These are phyloP conservation scores for Ceratothoa steindachneri DNA, from an alignment of 2,888 invertebrate species.

Conservation along the genomic window DNA sequence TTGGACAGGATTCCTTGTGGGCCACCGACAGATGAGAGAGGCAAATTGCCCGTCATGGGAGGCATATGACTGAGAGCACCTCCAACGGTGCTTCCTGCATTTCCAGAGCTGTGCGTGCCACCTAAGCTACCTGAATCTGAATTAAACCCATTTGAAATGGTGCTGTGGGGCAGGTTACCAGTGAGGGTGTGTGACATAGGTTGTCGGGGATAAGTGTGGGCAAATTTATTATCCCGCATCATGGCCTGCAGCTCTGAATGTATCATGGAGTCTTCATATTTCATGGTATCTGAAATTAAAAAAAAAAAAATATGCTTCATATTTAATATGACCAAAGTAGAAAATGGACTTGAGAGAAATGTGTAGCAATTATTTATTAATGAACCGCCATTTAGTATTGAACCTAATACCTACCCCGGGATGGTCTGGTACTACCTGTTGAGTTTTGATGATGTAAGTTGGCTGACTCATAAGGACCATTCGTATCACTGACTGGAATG, in stretches of 20 bases:
- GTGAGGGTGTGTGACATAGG: neutral
- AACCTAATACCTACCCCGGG: neutral
- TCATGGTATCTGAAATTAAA: neutral
- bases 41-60: neutral
- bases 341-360: no score
- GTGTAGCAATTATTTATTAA: no score
- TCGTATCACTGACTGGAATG: neutral
- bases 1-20: neutral
- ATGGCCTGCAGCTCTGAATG: slow-evolving; percentile 22
- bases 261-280: slow-evolving; percentile 18
- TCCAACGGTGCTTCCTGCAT: neutral
- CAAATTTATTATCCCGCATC: slow-evolving; percentile 9
- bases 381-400: no score
- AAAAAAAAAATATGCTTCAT: neutral
- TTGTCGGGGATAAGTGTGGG: neutral
- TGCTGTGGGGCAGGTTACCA: neutral
- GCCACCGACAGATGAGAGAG: neutral
- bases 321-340: no score
- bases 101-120: neutral
- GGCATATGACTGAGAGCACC: slow-evolving; percentile 2
- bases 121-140: neutral
- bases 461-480: neutral
- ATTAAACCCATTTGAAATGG: neutral
- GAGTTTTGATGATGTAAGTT: neutral
- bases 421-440: neutral